Evolutionary conservation across 92 coral and sea anemone genomes (phyloP).

Genomic region (Porites rus): DNA sequence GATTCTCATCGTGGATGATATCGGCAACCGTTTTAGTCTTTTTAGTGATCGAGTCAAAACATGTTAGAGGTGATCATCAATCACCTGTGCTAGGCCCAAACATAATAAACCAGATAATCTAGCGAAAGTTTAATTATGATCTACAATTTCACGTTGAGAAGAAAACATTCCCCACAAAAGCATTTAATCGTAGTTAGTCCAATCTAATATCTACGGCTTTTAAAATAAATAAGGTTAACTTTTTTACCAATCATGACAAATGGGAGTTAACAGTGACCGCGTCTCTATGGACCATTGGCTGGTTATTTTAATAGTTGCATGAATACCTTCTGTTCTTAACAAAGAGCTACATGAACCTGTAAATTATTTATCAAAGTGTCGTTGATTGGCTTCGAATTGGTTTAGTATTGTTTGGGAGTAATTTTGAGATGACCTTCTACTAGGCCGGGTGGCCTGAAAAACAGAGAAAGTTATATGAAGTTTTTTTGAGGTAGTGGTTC

Average conservation of each 20-base stretch:
- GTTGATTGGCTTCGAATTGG: conserved; percentile 54
- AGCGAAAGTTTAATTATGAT: conserved; percentile 3
- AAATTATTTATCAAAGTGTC: conserved; percentile 49
- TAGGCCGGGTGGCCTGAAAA: conserved; percentile 42
- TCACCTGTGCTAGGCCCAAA: background rate
- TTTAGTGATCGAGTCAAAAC: background rate
- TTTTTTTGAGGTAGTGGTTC: background rate
- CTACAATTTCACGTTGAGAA: conserved; percentile 29
- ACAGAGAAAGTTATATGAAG: background rate
- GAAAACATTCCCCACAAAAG: conserved; percentile 5
- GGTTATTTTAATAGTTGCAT: conserved; percentile 11
- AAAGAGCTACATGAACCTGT: conserved; percentile 42
- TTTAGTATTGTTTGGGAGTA: conserved; percentile 40
- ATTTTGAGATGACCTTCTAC: conserved; percentile 31
- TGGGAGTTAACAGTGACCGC: conserved; percentile 14
- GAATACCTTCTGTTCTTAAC: conserved; percentile 36
- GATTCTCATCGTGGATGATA: background rate
- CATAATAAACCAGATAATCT: conserved; percentile 1
- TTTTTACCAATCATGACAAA: conserved; percentile 68
- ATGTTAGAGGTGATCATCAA: conserved; percentile 7
- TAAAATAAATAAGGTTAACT: conserved; percentile 47
- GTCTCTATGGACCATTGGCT: conserved; percentile 41
- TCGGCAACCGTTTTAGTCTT: too few species aligned
- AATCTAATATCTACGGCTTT: conserved; percentile 55
- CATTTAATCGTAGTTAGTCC: conserved; percentile 38